Conservation (phyloP, 2,888 invertebrate genomes). For the Polydrusus tereticollis region DNA sequence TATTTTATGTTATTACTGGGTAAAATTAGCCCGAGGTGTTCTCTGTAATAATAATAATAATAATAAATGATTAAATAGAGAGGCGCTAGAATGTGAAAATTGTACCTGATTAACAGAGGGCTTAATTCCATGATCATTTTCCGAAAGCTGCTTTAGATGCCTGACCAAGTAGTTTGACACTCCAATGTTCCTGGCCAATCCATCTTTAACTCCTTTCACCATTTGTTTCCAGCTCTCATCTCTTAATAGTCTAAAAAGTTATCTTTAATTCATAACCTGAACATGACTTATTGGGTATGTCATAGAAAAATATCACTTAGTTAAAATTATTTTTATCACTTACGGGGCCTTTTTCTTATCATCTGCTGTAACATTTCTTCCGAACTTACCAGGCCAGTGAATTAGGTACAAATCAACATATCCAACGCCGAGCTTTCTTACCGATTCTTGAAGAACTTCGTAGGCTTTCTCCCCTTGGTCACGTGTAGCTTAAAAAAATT, state of each 20-base stretch:
- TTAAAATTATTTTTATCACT: too few relatives aligned
- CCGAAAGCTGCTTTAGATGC: constrained; percentile 77
- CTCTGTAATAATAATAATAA: too few relatives aligned
- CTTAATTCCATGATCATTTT: constrained; percentile 69
- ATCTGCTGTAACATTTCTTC: constrained; percentile 69
- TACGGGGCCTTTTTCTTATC: too few relatives aligned
- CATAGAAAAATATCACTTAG: too few relatives aligned
- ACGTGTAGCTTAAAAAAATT: constrained; percentile 68
- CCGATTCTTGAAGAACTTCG: constrained; percentile 71
- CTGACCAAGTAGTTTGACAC: constrained; percentile 83
- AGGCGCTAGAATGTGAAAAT: too few relatives aligned
- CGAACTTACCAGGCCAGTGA: constrained; percentile 83
- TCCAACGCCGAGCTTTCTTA: constrained; percentile 73
- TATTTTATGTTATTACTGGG: too few relatives aligned
- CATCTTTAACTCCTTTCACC: constrained; percentile 74
- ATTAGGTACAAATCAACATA: constrained; percentile 86
- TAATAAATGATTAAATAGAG: too few relatives aligned
- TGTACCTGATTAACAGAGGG: constrained; percentile 89
- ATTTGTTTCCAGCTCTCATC: constrained; percentile 78
- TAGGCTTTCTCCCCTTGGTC: constrained; percentile 71
- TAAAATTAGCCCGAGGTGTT: too few relatives aligned
- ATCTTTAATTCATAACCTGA: too few relatives aligned
- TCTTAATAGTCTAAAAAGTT: constrained; percentile 62
- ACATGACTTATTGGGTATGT: too few relatives aligned
- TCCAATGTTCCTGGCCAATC: constrained; percentile 77